These are phyloP conservation scores for Falco rusticolus DNA, from an alignment of 2,797 vertebrate genomes.

Conservation along the genomic window DNA sequence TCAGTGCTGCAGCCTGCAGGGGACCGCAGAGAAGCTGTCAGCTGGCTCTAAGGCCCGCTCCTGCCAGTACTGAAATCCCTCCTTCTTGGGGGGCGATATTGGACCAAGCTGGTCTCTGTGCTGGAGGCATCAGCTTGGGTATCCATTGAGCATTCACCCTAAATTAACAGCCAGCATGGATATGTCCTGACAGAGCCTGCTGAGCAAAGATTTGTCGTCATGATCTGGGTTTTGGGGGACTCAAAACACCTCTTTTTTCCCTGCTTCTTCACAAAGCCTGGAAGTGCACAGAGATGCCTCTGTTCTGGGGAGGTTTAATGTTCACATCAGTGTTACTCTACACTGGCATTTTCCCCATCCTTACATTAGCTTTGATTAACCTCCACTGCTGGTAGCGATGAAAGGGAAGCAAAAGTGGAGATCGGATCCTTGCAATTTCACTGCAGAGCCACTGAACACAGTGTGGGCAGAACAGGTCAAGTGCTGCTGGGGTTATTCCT, in stretches of 20 bases:
- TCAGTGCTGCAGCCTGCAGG: not conserved
- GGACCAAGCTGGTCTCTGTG: not conserved
- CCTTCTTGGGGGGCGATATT: not conserved
- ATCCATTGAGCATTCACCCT: not conserved
- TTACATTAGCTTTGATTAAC: not conserved
- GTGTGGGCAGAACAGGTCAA: not conserved
- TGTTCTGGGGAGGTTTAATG: not conserved
- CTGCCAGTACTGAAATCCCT: not conserved
- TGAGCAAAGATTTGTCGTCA: not conserved
- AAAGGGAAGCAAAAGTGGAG: not conserved
- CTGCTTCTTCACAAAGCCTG: not conserved
- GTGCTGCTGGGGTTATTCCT: not conserved
- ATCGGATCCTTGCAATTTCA: not conserved
- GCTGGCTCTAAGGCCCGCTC: not conserved
- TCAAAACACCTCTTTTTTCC: not conserved
- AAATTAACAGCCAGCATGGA: not conserved
- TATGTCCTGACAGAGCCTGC: not conserved
- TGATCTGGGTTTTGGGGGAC: not conserved
- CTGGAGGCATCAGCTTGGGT: not conserved
- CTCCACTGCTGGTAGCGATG: not conserved
- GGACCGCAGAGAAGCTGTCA: not conserved
- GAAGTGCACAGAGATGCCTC: not conserved
- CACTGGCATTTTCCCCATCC: not conserved
- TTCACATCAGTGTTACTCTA: not conserved
- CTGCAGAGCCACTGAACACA: not conserved